A percentile compares a stretch with the other conserved stretches of the same genome.
phyloP scores from a whole-genome alignment of 2,797 vertebrate genomes.

The Eulemur rubriventer region DNA sequence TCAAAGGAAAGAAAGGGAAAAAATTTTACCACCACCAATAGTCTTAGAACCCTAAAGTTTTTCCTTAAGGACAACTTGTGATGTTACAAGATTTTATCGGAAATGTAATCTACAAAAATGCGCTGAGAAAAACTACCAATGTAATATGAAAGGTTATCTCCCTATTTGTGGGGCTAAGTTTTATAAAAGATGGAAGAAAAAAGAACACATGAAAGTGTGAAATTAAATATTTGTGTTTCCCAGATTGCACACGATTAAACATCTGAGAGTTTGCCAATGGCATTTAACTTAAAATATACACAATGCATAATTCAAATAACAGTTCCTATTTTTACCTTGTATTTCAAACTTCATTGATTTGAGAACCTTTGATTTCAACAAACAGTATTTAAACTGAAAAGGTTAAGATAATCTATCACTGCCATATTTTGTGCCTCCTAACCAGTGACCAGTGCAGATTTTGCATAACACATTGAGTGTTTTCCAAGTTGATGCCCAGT shows the following conservation, averaged over 20 bases:
- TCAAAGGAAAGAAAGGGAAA: slow-evolving; percentile 35
- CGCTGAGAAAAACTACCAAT: slow-evolving; percentile 64
- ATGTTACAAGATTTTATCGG: slow-evolving; percentile 59
- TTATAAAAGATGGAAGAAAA: slow-evolving; percentile 69
- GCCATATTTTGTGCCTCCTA: slow-evolving; percentile 77
- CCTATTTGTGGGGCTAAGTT: slow-evolving; percentile 44
- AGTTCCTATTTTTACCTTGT: slow-evolving; percentile 75
- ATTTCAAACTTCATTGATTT: slow-evolving; percentile 81
- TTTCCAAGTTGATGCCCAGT: slow-evolving; percentile 76
- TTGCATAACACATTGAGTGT: slow-evolving; percentile 70
- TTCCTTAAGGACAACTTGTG: slow-evolving; percentile 70
- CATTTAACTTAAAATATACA: slow-evolving; percentile 75
- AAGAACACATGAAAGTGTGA: slow-evolving; percentile 69
- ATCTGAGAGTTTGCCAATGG: slow-evolving; percentile 69
- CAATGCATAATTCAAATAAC: slow-evolving; percentile 79
- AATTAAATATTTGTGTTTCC: slow-evolving; percentile 79
- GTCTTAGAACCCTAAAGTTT: slow-evolving; percentile 66
- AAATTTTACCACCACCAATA: neutral
- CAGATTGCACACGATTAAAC: slow-evolving; percentile 75
- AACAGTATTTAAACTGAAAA: slow-evolving; percentile 76
- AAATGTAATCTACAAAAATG: slow-evolving; percentile 60
- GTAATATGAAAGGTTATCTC: slow-evolving; percentile 66
- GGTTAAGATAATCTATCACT: slow-evolving; percentile 76
- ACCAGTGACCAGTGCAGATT: slow-evolving; percentile 74
- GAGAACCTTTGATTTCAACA: slow-evolving; percentile 77